A percentile compares a stretch with the other conserved stretches of the same genome.
These are phyloP conservation scores for Esperia sulphurella DNA, from an alignment of 2,888 invertebrate species.

Conservation along the genomic window DNA sequence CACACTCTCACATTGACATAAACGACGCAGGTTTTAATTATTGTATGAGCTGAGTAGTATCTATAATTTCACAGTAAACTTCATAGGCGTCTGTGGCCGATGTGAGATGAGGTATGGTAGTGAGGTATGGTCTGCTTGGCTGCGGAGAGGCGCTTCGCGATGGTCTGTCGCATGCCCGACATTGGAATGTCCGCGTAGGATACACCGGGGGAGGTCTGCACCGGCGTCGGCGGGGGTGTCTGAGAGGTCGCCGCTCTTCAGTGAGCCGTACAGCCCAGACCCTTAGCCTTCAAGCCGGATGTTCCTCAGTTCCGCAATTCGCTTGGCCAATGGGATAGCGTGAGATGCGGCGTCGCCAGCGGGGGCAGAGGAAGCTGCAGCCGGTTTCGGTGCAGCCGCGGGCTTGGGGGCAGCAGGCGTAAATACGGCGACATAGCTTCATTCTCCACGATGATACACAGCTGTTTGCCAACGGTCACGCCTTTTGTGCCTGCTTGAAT, in stretches of 20 bases:
- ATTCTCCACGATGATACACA: slow-evolving; percentile 96
- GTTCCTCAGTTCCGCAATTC: slow-evolving; percentile 89
- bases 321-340: slow-evolving; percentile 96
- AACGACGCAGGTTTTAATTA: too few relatives aligned
- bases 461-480: slow-evolving; percentile 94
- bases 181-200: slow-evolving; percentile 89
- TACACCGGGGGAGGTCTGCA: slow-evolving; percentile 47
- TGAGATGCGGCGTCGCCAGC: slow-evolving; percentile 54
- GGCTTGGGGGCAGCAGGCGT: slow-evolving; percentile 47
- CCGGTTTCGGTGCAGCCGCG: slow-evolving; percentile 50
- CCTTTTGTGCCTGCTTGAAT: slow-evolving; percentile 94
- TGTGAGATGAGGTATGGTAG: too few relatives aligned
- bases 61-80: too few relatives aligned
- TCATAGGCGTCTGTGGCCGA: too few relatives aligned
- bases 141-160: slow-evolving; percentile 91
- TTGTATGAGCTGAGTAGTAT: too few relatives aligned
- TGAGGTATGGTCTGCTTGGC: slow-evolving; percentile 98
- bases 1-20: too few relatives aligned
- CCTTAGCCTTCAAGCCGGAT: slow-evolving; percentile 85
- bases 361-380: slow-evolving; percentile 50
- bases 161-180: slow-evolving; percentile 89
- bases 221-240: slow-evolving; percentile 30
- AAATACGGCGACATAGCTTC: slow-evolving; percentile 92
- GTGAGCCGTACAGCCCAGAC: slow-evolving; percentile 89
- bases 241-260: slow-evolving; percentile 89